Percentiles rank a stretch among this genome's conserved stretches.
These are phyloP conservation scores for Nematolebias whitei DNA, from an alignment of 2,113 vertebrate species.

Conservation along the genomic window DNA sequence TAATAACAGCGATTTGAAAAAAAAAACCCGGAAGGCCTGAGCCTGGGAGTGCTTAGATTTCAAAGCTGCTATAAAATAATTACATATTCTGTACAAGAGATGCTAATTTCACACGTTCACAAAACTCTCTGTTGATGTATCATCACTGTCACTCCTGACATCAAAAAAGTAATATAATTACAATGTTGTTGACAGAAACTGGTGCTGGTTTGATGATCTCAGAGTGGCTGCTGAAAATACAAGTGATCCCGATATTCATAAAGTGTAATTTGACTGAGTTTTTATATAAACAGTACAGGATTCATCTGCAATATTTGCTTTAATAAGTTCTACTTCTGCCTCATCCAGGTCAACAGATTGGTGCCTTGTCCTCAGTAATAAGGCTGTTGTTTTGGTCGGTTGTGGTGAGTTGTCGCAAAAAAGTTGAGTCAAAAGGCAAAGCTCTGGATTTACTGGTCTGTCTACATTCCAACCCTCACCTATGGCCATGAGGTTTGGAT, in stretches of 20 bases:
- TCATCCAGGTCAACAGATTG: too few species aligned
- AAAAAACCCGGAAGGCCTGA: slow-evolving; percentile 40
- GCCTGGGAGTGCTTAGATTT: slow-evolving; percentile 43
- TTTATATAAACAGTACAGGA: not conserved
- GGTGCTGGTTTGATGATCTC: slow-evolving; percentile 10
- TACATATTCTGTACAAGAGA: slow-evolving; percentile 49
- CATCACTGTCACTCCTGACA: slow-evolving; percentile 42
- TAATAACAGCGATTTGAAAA: slow-evolving; percentile 55
- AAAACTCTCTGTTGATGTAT: slow-evolving; percentile 51
- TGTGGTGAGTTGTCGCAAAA: too few species aligned
- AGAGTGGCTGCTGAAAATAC: slow-evolving; percentile 18
- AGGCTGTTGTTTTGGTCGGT: too few species aligned
- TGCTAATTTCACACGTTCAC: slow-evolving; percentile 55
- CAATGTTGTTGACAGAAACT: too few species aligned
- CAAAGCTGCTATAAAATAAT: slow-evolving; percentile 60
- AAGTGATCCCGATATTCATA: not conserved
- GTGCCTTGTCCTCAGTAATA: too few species aligned
- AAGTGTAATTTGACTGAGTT: slow-evolving; percentile 8
- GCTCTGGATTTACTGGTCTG: too few species aligned
- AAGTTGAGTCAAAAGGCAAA: too few species aligned
- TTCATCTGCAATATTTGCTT: not conserved
- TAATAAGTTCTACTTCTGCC: not conserved
- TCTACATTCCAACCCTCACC: too few species aligned
- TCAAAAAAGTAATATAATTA: slow-evolving; percentile 26
- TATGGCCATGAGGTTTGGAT: too few species aligned